These are phyloP conservation scores for Steinernema carpocapsae DNA, from an alignment of 2,888 invertebrate species.

Conservation along the genomic window DNA sequence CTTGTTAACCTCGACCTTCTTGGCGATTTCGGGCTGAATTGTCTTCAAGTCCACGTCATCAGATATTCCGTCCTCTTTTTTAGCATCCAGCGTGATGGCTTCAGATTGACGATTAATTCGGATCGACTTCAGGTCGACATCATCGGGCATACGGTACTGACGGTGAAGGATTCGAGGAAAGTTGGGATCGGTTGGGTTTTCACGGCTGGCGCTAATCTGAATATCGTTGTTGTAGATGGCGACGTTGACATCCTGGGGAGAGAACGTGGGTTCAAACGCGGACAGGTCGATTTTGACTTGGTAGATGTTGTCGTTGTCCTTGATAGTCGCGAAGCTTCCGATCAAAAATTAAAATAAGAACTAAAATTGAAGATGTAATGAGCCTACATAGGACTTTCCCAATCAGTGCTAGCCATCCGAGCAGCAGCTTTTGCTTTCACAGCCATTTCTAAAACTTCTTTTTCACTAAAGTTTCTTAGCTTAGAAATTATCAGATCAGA, in stretches of 20 bases:
- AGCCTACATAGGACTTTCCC: neutral
- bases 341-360: neutral
- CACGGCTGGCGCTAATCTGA: slow-evolving; percentile 25
- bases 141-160: slow-evolving; percentile 36
- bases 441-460: too few relatives aligned
- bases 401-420: neutral
- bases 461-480: too few relatives aligned
- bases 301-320: neutral
- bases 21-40: slow-evolving; percentile 24
- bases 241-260: slow-evolving; percentile 7
- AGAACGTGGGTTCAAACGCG: slow-evolving; percentile 16
- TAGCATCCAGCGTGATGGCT: too few relatives aligned
- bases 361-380: too few relatives aligned
- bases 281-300: neutral
- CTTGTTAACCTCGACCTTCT: neutral
- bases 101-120: too few relatives aligned
- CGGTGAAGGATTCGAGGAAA: slow-evolving; percentile 18
- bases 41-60: slow-evolving; percentile 32
- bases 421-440: too few relatives aligned
- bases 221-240: slow-evolving; percentile 32
- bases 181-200: slow-evolving; percentile 33
- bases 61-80: too few relatives aligned
- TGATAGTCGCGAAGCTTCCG: neutral
- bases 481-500: too few relatives aligned
- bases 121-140: too few relatives aligned